phyloP scores from a whole-genome alignment of 2,113 vertebrate genomes.

The Lagopus leucura region DNA sequence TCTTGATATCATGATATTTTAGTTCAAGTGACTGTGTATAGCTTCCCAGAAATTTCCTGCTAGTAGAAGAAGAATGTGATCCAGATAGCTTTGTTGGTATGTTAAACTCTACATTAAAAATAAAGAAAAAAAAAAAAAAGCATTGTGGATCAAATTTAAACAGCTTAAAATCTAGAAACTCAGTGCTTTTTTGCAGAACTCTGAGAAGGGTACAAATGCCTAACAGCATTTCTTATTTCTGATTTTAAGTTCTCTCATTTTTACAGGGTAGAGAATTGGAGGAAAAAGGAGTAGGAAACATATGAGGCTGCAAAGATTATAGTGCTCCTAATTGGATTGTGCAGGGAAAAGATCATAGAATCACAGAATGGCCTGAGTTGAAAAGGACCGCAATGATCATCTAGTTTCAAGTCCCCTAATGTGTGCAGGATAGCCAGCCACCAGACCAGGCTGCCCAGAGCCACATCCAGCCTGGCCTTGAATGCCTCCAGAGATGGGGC shows the following conservation, averaged over 20 bases:
- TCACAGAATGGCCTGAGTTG: no score
- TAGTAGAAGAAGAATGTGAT: neutral
- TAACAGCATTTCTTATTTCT: neutral
- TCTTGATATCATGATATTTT: neutral
- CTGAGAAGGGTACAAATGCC: neutral
- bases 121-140: neutral
- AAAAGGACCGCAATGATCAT: no score
- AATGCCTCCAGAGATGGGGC: no score
- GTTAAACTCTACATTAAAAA: neutral
- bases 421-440: no score
- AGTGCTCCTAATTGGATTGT: neutral
- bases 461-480: no score
- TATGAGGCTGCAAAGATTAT: neutral
- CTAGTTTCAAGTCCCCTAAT: no score
- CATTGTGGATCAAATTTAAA: neutral
- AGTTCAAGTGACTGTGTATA: neutral
- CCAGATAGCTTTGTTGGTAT: neutral
- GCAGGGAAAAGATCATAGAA: neutral
- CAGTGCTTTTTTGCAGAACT: neutral
- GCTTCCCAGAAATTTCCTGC: neutral
- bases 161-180: neutral
- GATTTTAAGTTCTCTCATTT: neutral
- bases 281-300: neutral
- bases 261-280: neutral
- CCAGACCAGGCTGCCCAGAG: no score